Base-by-base conservation (phyloP, 1,140 invertebrate genomes). In the Daktulosphaira vitifoliae region DNA sequence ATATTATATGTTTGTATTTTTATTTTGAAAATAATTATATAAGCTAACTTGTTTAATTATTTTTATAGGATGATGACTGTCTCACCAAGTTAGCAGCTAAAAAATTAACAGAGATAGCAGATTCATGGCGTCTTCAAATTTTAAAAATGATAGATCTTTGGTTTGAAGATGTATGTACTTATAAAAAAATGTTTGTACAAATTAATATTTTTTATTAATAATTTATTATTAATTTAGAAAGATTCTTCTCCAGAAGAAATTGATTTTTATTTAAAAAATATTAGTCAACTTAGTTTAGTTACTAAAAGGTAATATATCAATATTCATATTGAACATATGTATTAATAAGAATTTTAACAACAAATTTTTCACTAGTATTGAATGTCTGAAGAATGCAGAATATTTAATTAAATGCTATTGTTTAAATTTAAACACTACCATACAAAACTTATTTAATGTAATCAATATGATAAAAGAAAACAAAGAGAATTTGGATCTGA, bases 81-180 rank as follows among this genome's bases (percentile, higher is more conserved):
- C 44, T 62, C 29, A 26, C 39, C 11, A 46, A 48, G 29, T 2
- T 59, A 6, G 39, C 39, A 46, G 26, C 54, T 26, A 46, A 16
- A 6, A 59, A 29, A 7, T 48, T 62, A 8, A 16, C 46, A 2
- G 20, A 62, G 15, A 20, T 62, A 33, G 29, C 23, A 13, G 20
- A 20, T 4, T 15, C 9, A 48, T 62, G 42, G 39, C 39, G 42
- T 3, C 3, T 26, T 6, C 25, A 62, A 29, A 62, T 62, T 46
- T 48, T 29, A 13, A 33, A 46, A 22, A 62, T 62, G 56, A 46
- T 48, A 1, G 3, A 62, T 0, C 0, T 18, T 13, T 59, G 54
- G 54, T 59, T 59, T 59, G 16, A 46, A 20, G 23, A 46, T 15
- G 54, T 59, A 59, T 33, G 29, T n/a, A 33, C 29, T 33, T 33